phyloP scores from a whole-genome alignment of 2,113 vertebrate genomes.

The Corythornis vintsioides region DNA sequence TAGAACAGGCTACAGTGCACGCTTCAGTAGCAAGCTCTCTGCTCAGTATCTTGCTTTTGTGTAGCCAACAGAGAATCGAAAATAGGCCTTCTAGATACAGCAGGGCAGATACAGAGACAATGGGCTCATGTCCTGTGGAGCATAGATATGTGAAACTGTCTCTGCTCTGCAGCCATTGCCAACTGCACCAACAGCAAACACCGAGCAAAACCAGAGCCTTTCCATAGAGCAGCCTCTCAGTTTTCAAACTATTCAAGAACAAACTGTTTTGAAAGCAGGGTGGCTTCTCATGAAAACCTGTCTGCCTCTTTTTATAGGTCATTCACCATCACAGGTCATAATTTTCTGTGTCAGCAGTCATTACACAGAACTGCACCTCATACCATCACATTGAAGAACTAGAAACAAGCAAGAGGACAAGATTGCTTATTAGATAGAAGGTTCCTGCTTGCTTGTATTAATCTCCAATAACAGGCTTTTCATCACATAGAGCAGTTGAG shows the following conservation, averaged over 20 bases:
- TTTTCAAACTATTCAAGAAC: background rate
- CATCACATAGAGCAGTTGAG: background rate
- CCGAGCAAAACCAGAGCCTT: background rate
- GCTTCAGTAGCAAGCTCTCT: background rate
- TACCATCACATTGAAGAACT: background rate
- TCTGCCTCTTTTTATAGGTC: background rate
- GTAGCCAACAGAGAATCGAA: background rate
- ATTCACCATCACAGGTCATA: background rate
- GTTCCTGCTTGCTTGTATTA: background rate
- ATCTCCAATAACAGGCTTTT: background rate
- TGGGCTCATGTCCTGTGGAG: background rate
- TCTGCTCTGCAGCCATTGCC: background rate
- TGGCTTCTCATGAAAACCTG: background rate
- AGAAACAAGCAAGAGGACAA: constrained; percentile 1
- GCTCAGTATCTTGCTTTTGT: background rate
- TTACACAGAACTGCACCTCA: background rate
- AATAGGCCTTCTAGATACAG: background rate
- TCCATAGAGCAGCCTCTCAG: background rate
- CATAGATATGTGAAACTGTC: background rate
- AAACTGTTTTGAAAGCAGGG: background rate
- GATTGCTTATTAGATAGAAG: background rate
- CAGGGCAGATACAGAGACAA: background rate
- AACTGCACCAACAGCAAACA: background rate
- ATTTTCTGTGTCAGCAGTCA: background rate
- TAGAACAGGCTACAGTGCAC: background rate